Base-by-base conservation (phyloP, 2,797 vertebrate genomes). In the Lerista edwardsae region DNA sequence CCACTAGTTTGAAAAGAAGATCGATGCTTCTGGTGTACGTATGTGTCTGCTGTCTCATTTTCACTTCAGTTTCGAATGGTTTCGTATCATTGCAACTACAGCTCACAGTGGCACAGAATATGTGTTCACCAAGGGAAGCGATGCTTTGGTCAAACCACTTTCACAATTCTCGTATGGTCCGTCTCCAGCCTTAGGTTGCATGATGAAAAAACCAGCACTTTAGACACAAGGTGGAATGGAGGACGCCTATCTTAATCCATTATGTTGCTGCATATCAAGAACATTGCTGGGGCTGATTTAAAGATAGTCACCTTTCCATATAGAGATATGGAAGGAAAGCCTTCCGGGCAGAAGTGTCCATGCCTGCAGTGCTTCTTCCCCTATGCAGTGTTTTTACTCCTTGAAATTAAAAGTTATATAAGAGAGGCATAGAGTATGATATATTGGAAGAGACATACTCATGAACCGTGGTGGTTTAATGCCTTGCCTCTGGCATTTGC, bases 361-460 rank as follows among this genome's bases (percentile, higher is more conserved):
- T 72, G 25, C 6, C 36, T 47, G 27, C 29, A 79, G 44, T 36
- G 3, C 36, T 83, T 77, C 41, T 1, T 6, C 73, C 61, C 0
- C 9, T 15, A n/a, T 65, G 34, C 69, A 88, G 27, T 3, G 76
- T 59, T 62, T 87, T 9, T 51, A 67, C 62, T 0, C 2, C 2
- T 11, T 72, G 27, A 0, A 25, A 73, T 83, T 59, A 34, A 51
- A 51, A 0, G 57, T 44, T 62, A 71, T 62, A 69, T 68, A 78
- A 61, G 10, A 72, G 55, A 29, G 51, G 29, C 73, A 2, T 21
- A 77, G 36, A 82, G 74, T 82, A 62, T 51, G 0, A 2, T 86
- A 87, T 87, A 47, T 90, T 59, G 71, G 55, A 82, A 47, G 6
- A 47, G 12, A 6, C 12, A 83, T 6, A 72, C 0, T 34, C 62